Base-by-base conservation (phyloP, 2,888 invertebrate species). In the Caenorhabditis sp. region DNA sequence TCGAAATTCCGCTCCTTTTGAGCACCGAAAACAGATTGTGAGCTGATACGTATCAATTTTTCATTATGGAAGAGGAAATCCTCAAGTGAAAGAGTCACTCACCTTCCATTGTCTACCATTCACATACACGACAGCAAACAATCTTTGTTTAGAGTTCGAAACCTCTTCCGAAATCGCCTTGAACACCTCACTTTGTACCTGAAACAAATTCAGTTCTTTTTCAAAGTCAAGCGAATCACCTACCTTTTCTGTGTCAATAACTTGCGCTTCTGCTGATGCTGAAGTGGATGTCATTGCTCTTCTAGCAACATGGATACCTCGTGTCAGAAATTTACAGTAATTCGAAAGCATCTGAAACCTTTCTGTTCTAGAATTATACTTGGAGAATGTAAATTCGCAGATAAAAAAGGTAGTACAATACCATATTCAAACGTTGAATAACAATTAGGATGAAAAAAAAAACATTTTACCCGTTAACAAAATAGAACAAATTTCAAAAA, bases 111-210 rank as follows among this genome's bases (percentile, higher is more conserved):
- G 90, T 60, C 86, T 71, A 10, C 88, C 88, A 56, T 85, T 83
- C 7, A 89, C 71, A 70, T 88, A 86, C 1, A 90, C 85, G 3
- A 90, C 88, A n/a, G 90, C 89, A 84, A 90, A 90, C 53, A 90
- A 80, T 38, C 89, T 83, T 1, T 88, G 88, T n/a, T 84, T 60
- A 8, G 71, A 67, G 43, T 80, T 76, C 7, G 70, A 57, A 26
- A 88, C 67, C 58, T 80, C 77, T 10, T 65, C 67, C n/a, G 82
- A 82, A 54, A 88, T 83, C 27, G 77, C 71, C 1, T 74, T 59
- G 52, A 76, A 63, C 7, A 87, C 79, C 21, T 66, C 63, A 23
- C 59, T 65, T 57, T 63, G 63, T 1, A 69, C 54, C n/a, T 57
- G 56, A 59, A 76, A 20, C 50, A n/a, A 50, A 14, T 17, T 50